These are phyloP conservation scores for Cricetomys ansorgei DNA, from an alignment of 2,113 vertebrate genomes.

Conservation along the genomic window DNA sequence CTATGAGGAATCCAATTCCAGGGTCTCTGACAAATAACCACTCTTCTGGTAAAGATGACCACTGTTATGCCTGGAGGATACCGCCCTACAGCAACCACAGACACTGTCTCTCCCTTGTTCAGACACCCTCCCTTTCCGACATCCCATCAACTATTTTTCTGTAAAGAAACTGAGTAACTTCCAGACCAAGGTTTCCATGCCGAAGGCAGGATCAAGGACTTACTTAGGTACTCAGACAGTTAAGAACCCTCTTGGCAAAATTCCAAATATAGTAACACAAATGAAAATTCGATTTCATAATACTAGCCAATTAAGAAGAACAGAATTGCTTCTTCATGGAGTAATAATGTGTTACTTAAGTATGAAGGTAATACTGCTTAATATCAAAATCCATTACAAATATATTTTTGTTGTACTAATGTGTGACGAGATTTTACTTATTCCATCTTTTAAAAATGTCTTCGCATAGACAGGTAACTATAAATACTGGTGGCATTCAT, in stretches of 20 bases:
- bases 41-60: background rate
- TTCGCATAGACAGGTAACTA: background rate
- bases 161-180: background rate
- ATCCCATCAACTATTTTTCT: background rate
- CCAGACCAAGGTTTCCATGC: background rate
- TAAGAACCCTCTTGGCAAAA: background rate
- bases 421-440: background rate
- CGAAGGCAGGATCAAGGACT: background rate
- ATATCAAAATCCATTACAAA: background rate
- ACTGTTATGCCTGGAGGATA: background rate
- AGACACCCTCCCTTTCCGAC: background rate
- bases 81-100: background rate
- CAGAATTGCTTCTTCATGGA: background rate
- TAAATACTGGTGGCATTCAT: background rate
- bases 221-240: background rate
- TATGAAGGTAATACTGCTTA: background rate
- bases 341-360: conserved; percentile 7
- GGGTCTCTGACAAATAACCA: too few species aligned
- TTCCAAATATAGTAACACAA: background rate
- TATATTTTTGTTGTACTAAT: background rate
- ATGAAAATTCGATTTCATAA: background rate
- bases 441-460: conserved; percentile 38
- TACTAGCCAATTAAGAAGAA: background rate
- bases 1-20: background rate
- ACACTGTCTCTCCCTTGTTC: background rate